Percentiles rank a stretch among this genome's conserved stretches.
Evolutionary conservation across 2,113 vertebrate genomes (phyloP).

Genomic region (Balaenoptera acutorostrata): DNA sequence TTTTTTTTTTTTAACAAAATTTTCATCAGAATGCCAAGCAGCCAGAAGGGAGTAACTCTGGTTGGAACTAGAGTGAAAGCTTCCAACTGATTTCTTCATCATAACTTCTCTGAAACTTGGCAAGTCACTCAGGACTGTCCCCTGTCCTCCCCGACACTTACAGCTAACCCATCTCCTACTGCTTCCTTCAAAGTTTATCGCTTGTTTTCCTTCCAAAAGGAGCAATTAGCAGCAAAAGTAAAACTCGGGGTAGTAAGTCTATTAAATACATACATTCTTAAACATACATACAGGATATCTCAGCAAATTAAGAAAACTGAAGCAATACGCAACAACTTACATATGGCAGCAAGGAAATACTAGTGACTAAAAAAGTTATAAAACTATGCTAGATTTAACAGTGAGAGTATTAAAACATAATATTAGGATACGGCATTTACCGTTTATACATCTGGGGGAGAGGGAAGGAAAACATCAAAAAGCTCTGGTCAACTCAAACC

Average conservation of each 20-base stretch:
- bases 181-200: neutral
- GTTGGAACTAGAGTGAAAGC: neutral
- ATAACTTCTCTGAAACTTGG: neutral
- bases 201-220: neutral
- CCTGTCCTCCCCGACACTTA: neutral
- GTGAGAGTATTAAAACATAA: neutral
- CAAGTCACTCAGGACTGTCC: neutral
- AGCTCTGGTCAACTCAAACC: neutral
- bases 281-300: neutral
- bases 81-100: neutral
- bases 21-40: neutral
- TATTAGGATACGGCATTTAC: neutral
- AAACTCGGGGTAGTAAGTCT: neutral
- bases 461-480: neutral
- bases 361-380: neutral
- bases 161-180: neutral
- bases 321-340: neutral
- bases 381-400: neutral
- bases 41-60: neutral
- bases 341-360: neutral
- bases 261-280: neutral
- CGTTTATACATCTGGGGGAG: no score
- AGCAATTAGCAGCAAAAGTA: neutral
- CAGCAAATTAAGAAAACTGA: neutral
- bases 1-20: neutral